phyloP scores from a whole-genome alignment of 2,797 vertebrate genomes.

The Coregonus sp. region DNA sequence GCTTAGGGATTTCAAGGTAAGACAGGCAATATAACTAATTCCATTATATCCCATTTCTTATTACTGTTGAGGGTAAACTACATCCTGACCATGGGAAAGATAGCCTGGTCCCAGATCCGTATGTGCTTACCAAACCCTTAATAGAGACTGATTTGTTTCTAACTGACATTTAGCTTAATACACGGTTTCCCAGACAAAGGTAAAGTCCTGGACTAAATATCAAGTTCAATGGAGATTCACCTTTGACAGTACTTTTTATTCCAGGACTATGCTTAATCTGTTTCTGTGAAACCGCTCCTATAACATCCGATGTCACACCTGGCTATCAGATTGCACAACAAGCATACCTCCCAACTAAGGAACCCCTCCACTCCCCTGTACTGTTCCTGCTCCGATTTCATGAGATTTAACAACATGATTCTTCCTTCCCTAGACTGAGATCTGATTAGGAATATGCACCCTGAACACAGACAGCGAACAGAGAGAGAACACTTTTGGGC shows the following conservation, averaged over 20 bases:
- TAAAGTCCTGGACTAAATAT: not conserved
- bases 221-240: not conserved
- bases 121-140: no score
- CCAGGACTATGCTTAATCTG: not conserved
- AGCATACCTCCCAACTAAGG: conserved; percentile 4
- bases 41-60: no score
- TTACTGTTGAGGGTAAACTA: no score
- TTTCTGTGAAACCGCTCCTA: not conserved
- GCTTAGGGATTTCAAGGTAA: not conserved
- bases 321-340: not conserved
- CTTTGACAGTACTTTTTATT: not conserved
- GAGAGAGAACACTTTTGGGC: conserved; percentile 46
- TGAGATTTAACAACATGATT: conserved; percentile 47
- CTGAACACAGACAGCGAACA: conserved; percentile 44
- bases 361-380: conserved; percentile 9
- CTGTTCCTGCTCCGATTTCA: conserved; percentile 42
- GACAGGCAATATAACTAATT: not conserved
- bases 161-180: no score
- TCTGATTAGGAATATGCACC: conserved; percentile 57
- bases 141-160: no score
- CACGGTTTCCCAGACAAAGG: no score
- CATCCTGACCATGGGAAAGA: no score
- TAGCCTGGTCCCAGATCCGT: no score
- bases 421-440: conserved; percentile 40
- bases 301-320: not conserved